Evolutionary conservation across 2,797 vertebrate species (phyloP).

Genomic region (Sebastes jordani): DNA sequence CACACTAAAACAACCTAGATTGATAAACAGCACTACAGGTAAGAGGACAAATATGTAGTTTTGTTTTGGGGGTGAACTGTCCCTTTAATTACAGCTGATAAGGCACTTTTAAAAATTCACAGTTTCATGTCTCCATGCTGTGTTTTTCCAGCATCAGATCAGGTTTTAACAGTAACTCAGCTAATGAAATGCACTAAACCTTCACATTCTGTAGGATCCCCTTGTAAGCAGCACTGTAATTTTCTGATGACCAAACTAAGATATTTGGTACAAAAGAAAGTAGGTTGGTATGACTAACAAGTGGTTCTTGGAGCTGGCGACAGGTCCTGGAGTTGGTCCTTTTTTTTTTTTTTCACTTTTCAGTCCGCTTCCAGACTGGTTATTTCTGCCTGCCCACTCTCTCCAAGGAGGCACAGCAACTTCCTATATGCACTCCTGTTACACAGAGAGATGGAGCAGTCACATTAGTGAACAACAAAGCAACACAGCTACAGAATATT

Average conservation of each 20-base stretch:
- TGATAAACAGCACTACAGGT: background rate
- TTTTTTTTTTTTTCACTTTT: slow-evolving; percentile 14
- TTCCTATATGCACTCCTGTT: slow-evolving; percentile 90
- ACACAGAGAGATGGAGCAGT: slow-evolving; percentile 39
- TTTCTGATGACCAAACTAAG: background rate
- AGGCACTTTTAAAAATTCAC: background rate
- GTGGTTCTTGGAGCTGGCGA: slow-evolving; percentile 15
- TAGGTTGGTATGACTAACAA: slow-evolving; percentile 11
- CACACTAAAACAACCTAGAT: background rate
- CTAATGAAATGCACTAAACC: background rate
- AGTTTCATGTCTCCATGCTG: background rate
- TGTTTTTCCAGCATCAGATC: background rate
- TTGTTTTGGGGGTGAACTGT: background rate
- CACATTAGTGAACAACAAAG: background rate
- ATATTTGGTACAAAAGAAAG: background rate
- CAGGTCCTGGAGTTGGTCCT: slow-evolving; percentile 17
- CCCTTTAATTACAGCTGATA: background rate
- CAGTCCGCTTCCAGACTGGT: slow-evolving; percentile 87
- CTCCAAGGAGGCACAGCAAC: slow-evolving; percentile 89
- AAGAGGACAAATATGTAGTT: background rate
- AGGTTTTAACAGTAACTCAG: background rate
- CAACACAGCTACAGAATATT: background rate
- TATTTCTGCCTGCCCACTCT: slow-evolving; percentile 90
- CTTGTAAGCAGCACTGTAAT: background rate
- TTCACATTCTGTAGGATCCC: background rate